These are phyloP conservation scores for Crocodylus rhombifer DNA, from an alignment of 2,797 vertebrate species.

Conservation along the genomic window DNA sequence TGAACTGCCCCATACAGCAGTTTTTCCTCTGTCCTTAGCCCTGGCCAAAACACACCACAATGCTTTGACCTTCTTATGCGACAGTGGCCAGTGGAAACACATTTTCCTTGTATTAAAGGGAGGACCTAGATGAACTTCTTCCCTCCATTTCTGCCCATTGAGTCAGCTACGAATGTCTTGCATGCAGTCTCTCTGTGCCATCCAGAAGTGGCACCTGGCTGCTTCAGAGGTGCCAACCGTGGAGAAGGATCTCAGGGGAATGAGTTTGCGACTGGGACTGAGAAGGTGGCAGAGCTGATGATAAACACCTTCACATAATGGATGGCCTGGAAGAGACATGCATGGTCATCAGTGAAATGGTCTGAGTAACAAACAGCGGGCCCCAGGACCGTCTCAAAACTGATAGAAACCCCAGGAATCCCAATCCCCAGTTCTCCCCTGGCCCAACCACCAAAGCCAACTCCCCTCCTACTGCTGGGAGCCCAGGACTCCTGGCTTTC, in stretches of 20 bases:
- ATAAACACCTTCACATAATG: neutral
- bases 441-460: neutral
- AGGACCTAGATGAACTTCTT: neutral
- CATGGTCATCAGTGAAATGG: neutral
- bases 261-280: neutral
- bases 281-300: neutral
- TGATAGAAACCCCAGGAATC: neutral
- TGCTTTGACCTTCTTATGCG: neutral
- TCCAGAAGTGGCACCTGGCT: neutral
- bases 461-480: neutral
- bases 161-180: neutral
- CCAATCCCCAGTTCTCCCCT: neutral
- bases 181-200: neutral
- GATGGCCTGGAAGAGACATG: neutral
- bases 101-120: neutral
- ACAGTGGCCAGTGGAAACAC: neutral
- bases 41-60: too few relatives aligned
- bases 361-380: neutral
- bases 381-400: neutral
- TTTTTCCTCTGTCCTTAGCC: neutral
- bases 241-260: neutral
- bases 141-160: neutral
- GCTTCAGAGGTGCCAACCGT: neutral
- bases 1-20: neutral
- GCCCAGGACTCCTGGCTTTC: neutral